phyloP scores from a whole-genome alignment of 2,888 invertebrate genomes.

The Orgyia antiqua region DNA sequence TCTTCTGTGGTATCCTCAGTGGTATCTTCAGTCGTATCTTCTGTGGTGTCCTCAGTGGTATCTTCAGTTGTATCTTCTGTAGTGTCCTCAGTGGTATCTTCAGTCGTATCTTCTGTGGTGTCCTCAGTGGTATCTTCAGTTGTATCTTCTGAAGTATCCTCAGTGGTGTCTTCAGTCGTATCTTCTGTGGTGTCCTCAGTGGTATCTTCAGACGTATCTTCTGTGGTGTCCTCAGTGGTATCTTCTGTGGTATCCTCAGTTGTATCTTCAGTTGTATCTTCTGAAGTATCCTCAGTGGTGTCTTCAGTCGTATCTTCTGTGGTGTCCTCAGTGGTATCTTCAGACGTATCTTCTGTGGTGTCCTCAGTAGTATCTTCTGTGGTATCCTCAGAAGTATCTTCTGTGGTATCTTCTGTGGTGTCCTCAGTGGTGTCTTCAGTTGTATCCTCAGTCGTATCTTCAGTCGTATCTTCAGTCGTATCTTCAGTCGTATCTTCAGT shows the following conservation, averaged over 20 bases:
- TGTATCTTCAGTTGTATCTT: neutral
- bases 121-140: conserved; percentile 1
- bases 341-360: conserved; percentile 1
- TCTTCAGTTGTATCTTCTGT: conserved; percentile 6
- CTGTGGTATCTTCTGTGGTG: conserved; percentile 1
- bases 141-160: no score
- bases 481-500: neutral
- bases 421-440: neutral
- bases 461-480: neutral
- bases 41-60: neutral
- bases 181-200: conserved; percentile 2
- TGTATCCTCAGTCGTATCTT: neutral
- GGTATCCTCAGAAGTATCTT: conserved; percentile 1
- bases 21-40: neutral
- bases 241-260: neutral
- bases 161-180: conserved; percentile 3
- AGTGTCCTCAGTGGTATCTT: conserved; percentile 2
- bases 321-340: conserved; percentile 5
- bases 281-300: conserved; percentile 3
- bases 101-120: conserved; percentile 5
- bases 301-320: conserved; percentile 3
- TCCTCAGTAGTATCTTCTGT: no score
- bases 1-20: neutral
- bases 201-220: neutral
- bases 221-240: conserved; percentile 1